Percentiles rank a stretch among this genome's conserved stretches.
These are phyloP conservation scores for Trachelus troglodyta DNA, from an alignment of 2,888 invertebrate species.

Conservation along the genomic window DNA sequence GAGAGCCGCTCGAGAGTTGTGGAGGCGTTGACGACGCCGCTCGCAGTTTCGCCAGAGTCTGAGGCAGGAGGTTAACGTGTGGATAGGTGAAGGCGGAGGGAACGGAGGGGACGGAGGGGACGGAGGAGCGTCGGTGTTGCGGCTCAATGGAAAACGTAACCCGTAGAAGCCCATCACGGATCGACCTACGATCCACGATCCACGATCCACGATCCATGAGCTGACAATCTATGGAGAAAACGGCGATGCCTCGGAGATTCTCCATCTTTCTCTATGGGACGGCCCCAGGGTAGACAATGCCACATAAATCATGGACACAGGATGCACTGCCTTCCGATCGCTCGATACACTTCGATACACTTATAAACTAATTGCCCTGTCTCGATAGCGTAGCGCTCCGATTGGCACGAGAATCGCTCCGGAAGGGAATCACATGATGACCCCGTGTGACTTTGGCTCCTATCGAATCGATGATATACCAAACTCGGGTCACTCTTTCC, in stretches of 20 bases:
- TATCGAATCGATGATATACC: slow-evolving; percentile 21
- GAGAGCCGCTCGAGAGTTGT: not conserved
- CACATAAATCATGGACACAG: slow-evolving; percentile 45
- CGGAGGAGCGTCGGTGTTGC: not conserved
- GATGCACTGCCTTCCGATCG: slow-evolving; percentile 21
- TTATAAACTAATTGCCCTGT: slow-evolving; percentile 49
- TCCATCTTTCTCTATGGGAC: not conserved
- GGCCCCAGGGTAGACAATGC: slow-evolving; percentile 35
- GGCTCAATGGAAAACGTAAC: not conserved
- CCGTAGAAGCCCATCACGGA: slow-evolving; percentile 5
- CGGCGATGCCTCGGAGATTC: slow-evolving; percentile 9
- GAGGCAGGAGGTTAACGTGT: not conserved
- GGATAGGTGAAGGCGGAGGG: not conserved
- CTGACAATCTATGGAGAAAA: slow-evolving; percentile 14
- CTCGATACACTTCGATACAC: slow-evolving; percentile 56
- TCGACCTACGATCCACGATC: slow-evolving; percentile 3
- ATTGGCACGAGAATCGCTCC: slow-evolving; percentile 43
- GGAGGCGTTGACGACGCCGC: not conserved
- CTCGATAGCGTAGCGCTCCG: slow-evolving; percentile 42
- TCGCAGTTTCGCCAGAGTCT: not conserved
- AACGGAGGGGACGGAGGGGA: not conserved
- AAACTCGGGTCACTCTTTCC: not conserved
- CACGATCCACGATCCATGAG: not conserved
- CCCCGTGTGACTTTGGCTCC: slow-evolving; percentile 27
- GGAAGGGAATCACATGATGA: slow-evolving; percentile 43